Percentiles rank a stretch among this genome's conserved stretches.
Conservation (phyloP, 2,113 vertebrate species). For the Bos indicus region DNA sequence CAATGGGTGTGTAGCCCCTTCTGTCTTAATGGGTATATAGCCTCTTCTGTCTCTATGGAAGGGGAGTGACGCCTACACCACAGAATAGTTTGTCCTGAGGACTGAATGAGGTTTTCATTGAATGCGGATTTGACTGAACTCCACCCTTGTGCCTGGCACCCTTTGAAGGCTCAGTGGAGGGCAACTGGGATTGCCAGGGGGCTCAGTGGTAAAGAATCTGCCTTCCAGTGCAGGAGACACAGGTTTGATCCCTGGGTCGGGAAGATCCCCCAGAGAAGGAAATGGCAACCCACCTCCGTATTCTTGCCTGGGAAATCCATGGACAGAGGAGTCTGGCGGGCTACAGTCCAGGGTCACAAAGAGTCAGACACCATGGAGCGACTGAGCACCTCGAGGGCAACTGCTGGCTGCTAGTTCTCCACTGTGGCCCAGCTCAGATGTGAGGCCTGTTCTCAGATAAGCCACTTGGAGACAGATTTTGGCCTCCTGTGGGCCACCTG, state of each 20-base stretch:
- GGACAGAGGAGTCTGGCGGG: neutral
- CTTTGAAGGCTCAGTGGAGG: neutral
- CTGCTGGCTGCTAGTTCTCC: neutral
- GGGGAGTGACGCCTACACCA: neutral
- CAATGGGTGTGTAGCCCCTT: neutral
- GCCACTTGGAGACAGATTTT: neutral
- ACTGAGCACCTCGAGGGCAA: fast-evolving
- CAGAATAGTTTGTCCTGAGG: neutral
- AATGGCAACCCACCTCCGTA: neutral
- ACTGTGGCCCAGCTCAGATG: neutral
- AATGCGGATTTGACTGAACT: neutral
- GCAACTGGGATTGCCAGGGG: neutral
- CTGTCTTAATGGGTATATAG: neutral
- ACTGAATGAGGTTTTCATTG: neutral
- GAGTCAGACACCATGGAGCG: neutral
- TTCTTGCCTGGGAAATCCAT: neutral
- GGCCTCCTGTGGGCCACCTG: neutral
- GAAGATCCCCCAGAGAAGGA: neutral
- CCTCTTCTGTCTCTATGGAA: neutral
- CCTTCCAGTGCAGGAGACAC: neutral
- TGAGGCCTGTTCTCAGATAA: neutral
- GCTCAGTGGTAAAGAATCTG: neutral
- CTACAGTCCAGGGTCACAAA: neutral
- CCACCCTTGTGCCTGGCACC: neutral
- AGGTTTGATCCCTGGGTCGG: neutral